phyloP scores from a whole-genome alignment of 1,140 invertebrate species.

The Drosophila sp. region DNA sequence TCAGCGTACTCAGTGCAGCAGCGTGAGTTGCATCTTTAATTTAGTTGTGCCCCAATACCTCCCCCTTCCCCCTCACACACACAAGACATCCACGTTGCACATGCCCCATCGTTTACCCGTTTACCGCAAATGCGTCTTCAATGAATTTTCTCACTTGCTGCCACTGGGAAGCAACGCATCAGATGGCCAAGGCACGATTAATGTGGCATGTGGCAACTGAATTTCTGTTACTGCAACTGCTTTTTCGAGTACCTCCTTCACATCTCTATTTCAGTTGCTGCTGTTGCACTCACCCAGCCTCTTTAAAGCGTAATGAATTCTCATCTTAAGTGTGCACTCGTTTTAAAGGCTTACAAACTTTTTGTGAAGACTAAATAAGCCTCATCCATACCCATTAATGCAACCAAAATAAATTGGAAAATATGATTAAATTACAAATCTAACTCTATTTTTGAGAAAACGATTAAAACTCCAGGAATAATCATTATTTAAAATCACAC shows the following conservation, averaged over 20 bases:
- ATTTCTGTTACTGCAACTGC: constrained; percentile 36
- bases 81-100: neutral
- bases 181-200: constrained; percentile 60
- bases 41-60: constrained; percentile 49
- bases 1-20: constrained; percentile 26
- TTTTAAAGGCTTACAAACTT: constrained; percentile 45
- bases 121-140: constrained; percentile 78
- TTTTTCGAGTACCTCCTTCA: neutral
- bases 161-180: constrained; percentile 30
- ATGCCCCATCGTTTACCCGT: constrained; percentile 44
- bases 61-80: no score
- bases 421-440: no score
- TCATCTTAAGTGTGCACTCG: constrained; percentile 38
- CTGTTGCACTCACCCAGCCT: constrained; percentile 10
- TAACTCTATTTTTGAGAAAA: no score
- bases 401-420: no score
- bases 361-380: neutral
- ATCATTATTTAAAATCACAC: no score
- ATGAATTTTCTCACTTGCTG: constrained; percentile 70
- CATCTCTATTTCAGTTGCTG: neutral
- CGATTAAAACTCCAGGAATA: no score
- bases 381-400: neutral
- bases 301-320: constrained; percentile 45
- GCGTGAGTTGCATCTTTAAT: constrained; percentile 78
- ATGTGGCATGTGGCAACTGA: constrained; percentile 62